Percentiles rank a stretch among this genome's conserved stretches.
Conservation (phyloP, 2,113 vertebrate species). For the Ochotona princeps region DNA sequence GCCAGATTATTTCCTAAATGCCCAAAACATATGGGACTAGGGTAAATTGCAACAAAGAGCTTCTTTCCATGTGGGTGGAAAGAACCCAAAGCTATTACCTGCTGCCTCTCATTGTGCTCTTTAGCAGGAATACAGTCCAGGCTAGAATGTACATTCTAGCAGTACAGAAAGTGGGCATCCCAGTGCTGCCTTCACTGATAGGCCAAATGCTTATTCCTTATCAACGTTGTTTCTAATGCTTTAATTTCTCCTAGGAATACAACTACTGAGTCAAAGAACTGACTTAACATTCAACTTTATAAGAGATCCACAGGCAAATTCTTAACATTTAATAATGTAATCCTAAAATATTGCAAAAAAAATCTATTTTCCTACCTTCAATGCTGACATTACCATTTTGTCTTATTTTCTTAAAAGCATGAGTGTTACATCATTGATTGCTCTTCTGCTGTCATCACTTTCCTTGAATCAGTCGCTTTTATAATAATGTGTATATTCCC, state of each 20-base stretch:
- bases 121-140: too few relatives aligned
- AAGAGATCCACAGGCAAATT: neutral
- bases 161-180: too few relatives aligned
- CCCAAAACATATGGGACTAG: too few relatives aligned
- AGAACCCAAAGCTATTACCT: neutral
- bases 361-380: neutral
- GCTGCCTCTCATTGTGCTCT: neutral
- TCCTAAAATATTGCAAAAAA: neutral
- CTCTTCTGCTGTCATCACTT: neutral
- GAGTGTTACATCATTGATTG: neutral
- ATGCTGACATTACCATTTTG: neutral
- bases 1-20: too few relatives aligned
- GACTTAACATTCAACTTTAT: neutral
- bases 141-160: too few relatives aligned
- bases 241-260: neutral
- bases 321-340: constrained; percentile 25
- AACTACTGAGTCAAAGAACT: neutral
- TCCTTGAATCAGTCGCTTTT: neutral
- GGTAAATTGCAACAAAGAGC: too few relatives aligned
- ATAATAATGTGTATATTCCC: neutral
- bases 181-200: too few relatives aligned
- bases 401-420: neutral
- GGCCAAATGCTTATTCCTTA: neutral
- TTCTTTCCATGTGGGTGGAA: too few relatives aligned
- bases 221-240: neutral